Conservation (phyloP, 2,888 invertebrate species). For the Psococerastis gibbosa region DNA sequence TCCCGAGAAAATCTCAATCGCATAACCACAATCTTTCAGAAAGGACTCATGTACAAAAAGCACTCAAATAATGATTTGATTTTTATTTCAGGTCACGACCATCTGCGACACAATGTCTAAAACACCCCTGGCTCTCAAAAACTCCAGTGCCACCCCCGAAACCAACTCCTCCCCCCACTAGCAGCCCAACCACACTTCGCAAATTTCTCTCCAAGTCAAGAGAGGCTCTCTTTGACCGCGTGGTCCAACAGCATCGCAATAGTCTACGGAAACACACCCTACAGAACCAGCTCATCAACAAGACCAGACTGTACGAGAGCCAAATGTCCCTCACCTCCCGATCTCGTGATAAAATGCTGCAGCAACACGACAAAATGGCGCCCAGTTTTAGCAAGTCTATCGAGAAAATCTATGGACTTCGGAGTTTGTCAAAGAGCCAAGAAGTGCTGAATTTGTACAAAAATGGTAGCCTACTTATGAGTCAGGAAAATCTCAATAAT, state of each 20-base stretch:
- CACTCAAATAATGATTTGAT: too few relatives aligned
- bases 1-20: too few relatives aligned
- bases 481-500: conserved; percentile 8
- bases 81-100: conserved; percentile 31
- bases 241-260: conserved; percentile 23
- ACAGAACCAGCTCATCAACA: conserved; percentile 22
- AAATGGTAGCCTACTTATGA: conserved; percentile 16
- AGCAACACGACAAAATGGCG: conserved; percentile 19
- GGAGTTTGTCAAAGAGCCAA: conserved; percentile 29
- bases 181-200: conserved; percentile 21
- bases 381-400: conserved; percentile 25
- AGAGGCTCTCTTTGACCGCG: conserved; percentile 30
- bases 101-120: conserved; percentile 35
- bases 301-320: conserved; percentile 26
- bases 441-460: conserved; percentile 29
- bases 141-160: conserved; percentile 24
- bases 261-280: conserved; percentile 21
- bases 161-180: conserved; percentile 21
- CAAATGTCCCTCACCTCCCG: conserved; percentile 29
- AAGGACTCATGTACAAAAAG: too few relatives aligned
- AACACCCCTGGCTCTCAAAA: conserved; percentile 35
- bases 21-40: too few relatives aligned
- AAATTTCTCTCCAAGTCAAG: conserved; percentile 31
- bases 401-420: conserved; percentile 30
- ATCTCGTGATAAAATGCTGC: conserved; percentile 25